Conservation (phyloP, 2,888 invertebrate species). For the Smittia aterrima region DNA sequence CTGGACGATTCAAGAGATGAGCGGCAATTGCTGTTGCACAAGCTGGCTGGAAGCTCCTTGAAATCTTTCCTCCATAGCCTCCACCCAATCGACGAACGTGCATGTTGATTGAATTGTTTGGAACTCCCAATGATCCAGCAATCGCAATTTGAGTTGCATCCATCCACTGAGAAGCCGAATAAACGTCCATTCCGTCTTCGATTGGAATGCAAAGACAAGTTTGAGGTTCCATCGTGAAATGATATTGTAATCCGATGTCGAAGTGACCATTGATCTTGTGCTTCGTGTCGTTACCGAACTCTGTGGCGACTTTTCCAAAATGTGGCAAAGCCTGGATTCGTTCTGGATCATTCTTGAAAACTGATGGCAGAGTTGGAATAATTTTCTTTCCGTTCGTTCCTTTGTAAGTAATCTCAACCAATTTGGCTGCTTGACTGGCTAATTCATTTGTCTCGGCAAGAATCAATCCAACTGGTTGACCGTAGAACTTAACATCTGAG, state of each 20-base stretch:
- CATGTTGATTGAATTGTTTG: slow-evolving; percentile 62
- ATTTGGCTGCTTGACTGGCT: slow-evolving; percentile 58
- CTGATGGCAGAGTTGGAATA: not conserved
- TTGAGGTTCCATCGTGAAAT: slow-evolving; percentile 70
- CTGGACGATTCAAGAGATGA: slow-evolving; percentile 59
- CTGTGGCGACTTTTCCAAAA: slow-evolving; percentile 46
- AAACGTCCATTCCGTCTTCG: slow-evolving; percentile 67
- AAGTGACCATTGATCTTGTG: slow-evolving; percentile 57
- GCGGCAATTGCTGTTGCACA: slow-evolving; percentile 66
- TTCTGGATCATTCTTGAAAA: not conserved
- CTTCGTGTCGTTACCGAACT: slow-evolving; percentile 47
- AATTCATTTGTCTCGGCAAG: slow-evolving; percentile 59
- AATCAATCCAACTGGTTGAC: slow-evolving; percentile 65
- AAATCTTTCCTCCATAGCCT: slow-evolving; percentile 66
- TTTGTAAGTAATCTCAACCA: slow-evolving; percentile 56
- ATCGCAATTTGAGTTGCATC: slow-evolving; percentile 59
- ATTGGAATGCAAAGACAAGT: slow-evolving; percentile 61
- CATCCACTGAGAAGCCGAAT: slow-evolving; percentile 61
- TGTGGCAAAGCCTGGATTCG: not conserved
- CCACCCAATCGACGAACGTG: slow-evolving; percentile 66
- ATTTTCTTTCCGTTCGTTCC: slow-evolving; percentile 15
- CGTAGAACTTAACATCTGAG: slow-evolving; percentile 54
- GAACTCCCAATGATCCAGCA: too few species aligned
- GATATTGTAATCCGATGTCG: slow-evolving; percentile 61
- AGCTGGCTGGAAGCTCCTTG: slow-evolving; percentile 58